Evolutionary conservation across 2,888 invertebrate genomes (phyloP), one percentile per base, ranked within the genome.

Genomic region (Argynnis bischoffii): DNA sequence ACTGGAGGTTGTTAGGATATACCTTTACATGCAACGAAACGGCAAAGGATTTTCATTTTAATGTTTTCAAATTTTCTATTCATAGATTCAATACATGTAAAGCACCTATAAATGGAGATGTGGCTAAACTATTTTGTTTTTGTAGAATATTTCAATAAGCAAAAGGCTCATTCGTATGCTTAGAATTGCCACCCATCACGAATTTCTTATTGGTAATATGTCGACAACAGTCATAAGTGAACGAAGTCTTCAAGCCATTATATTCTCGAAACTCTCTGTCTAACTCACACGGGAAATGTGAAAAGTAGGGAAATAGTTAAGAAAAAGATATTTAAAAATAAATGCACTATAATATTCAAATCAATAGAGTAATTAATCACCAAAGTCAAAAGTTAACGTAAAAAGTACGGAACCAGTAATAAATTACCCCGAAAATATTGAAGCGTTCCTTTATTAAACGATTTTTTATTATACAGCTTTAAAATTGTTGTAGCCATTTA

Each of bases 401-500:
- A 47, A 59, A 59, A n/a, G 11, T 60, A 66, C 54, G 13, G 55
- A 66, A 55, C 61, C 50, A 55, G 13, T 48, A 31, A 35, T 55
- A 26, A 26, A 61, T 47, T 55, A 48, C n/a, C 48, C 48, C n/a
- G 26, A 48, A 59, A 31, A 59, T 59, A 59, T 59, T 59, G 48
- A 51, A 56, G 41, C 54, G 54, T 41, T 41, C 35, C 35, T 11
- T 57, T 54, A 66, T 66, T 66, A 63, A 69, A 66, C 55, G 53
- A 66, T 57, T 63, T 69, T 69, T 69, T 64, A 67, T 63, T 21
- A 26, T 51, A 41, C 54, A 46, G 59, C 48, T 63, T 63, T 59
- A 57, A 63, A 53, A 57, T 64, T 47, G 66, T 66, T 75, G 88
- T 87, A 82, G 81, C 83, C 82, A 83, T 88, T 87, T 82, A 81